Evolutionary conservation across 1,140 invertebrate genomes (phyloP).

Genomic region (Lutraria rhynchaena): DNA sequence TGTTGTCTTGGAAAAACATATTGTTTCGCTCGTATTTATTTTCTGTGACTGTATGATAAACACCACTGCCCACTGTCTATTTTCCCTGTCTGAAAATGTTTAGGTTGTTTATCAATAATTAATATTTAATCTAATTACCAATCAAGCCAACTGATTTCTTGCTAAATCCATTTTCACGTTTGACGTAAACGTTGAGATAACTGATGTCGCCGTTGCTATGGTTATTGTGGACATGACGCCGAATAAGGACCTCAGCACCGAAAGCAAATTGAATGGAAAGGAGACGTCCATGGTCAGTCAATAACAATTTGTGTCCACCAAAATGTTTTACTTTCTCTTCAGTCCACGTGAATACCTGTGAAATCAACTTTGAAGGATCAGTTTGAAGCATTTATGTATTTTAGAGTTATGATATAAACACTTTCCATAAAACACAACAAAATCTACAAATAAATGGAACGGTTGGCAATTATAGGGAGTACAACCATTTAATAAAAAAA

Average conservation of each 20-base stretch:
- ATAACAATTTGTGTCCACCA: slow-evolving; percentile 6
- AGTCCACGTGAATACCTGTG: slow-evolving; percentile 12
- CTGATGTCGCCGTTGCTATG: neutral
- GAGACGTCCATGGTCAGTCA: neutral
- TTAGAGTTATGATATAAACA: too few species aligned
- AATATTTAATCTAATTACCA: slow-evolving; percentile 1
- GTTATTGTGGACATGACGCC: slow-evolving; percentile 1
- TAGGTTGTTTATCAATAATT: neutral
- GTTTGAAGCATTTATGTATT: too few species aligned
- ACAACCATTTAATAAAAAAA: too few species aligned
- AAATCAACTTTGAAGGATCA: too few species aligned
- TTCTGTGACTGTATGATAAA: neutral
- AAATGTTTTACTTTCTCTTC: slow-evolving; percentile 16
- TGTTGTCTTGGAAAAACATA: neutral
- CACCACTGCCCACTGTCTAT: neutral
- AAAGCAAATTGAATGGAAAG: slow-evolving; percentile 6
- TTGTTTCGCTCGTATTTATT: neutral
- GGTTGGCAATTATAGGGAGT: too few species aligned
- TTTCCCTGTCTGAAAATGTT: neutral
- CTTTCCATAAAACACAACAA: too few species aligned
- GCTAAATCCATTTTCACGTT: slow-evolving; percentile 45
- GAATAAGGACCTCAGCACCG: slow-evolving; percentile 20
- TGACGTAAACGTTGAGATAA: slow-evolving; percentile 18
- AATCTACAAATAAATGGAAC: too few species aligned
- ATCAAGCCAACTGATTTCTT: slow-evolving; percentile 25